Evolutionary conservation across 2,888 invertebrate species (phyloP).

Genomic region (Metacarcinus magister): DNA sequence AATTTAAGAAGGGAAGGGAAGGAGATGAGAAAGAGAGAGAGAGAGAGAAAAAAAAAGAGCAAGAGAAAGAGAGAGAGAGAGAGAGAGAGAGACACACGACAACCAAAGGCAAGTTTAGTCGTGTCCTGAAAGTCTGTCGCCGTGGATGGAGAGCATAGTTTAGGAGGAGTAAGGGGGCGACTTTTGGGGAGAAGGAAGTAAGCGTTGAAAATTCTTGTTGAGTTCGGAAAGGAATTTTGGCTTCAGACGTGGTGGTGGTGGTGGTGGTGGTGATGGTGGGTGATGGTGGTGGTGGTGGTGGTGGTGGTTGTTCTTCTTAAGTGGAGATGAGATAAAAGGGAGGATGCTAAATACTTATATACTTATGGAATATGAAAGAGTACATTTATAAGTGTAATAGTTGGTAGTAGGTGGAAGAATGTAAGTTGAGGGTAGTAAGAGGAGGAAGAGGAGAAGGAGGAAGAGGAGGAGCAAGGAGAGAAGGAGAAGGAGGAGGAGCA

Average conservation of each 20-base stretch:
- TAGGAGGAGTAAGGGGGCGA: background rate
- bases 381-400: background rate
- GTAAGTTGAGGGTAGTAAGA: background rate
- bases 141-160: background rate
- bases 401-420: background rate
- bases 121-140: background rate
- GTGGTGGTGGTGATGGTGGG: background rate
- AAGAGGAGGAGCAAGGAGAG: too few species aligned
- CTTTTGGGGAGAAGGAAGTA: too few species aligned
- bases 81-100: background rate
- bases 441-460: background rate
- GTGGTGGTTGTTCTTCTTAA: background rate
- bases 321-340: background rate
- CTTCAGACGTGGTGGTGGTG: background rate
- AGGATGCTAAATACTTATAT: background rate
- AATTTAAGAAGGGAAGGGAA: background rate
- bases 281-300: background rate
- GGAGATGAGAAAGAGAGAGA: background rate
- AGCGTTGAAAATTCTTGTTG: background rate
- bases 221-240: background rate
- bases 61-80: background rate
- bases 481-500: background rate
- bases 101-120: background rate
- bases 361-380: background rate
- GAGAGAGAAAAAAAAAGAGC: background rate